Evolutionary conservation across 2,113 vertebrate species (phyloP).

Genomic region (Oryzias melastigma): DNA sequence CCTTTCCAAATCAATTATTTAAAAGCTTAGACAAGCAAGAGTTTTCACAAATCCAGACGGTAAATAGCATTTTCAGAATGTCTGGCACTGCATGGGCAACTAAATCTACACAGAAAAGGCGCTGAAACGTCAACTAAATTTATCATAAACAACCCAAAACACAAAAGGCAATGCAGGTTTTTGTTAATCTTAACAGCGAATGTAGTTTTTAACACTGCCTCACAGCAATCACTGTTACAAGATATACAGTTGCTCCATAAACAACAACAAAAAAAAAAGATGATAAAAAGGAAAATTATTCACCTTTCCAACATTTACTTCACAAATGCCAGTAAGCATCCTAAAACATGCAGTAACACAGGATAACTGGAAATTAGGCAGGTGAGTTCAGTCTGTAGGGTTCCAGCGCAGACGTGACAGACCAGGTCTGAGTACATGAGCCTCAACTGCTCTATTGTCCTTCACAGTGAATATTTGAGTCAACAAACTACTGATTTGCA

Average conservation of each 20-base stretch:
- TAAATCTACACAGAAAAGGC: slow-evolving; percentile 30
- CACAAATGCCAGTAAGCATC: slow-evolving; percentile 7
- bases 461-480: slow-evolving; percentile 62
- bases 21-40: slow-evolving; percentile 14
- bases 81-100: slow-evolving; percentile 46
- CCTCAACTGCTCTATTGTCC: slow-evolving; percentile 21
- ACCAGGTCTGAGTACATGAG: slow-evolving; percentile 39
- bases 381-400: slow-evolving; percentile 21
- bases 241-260: slow-evolving; percentile 29
- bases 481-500: slow-evolving; percentile 22
- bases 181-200: slow-evolving; percentile 10
- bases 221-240: slow-evolving; percentile 32
- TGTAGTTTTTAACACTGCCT: slow-evolving; percentile 16
- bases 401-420: slow-evolving; percentile 28
- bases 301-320: not conserved
- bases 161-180: slow-evolving; percentile 19
- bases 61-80: slow-evolving; percentile 20
- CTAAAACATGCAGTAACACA: slow-evolving; percentile 47
- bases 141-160: slow-evolving; percentile 42
- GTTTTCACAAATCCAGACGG: slow-evolving; percentile 22
- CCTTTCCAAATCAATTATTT: slow-evolving; percentile 31
- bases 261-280: slow-evolving; percentile 21
- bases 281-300: slow-evolving; percentile 14
- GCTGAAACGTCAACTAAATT: slow-evolving; percentile 27
- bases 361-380: slow-evolving; percentile 21